Evolutionary conservation across 2,888 invertebrate species (phyloP).

Genomic region (Rotaria magnacalcarata): DNA sequence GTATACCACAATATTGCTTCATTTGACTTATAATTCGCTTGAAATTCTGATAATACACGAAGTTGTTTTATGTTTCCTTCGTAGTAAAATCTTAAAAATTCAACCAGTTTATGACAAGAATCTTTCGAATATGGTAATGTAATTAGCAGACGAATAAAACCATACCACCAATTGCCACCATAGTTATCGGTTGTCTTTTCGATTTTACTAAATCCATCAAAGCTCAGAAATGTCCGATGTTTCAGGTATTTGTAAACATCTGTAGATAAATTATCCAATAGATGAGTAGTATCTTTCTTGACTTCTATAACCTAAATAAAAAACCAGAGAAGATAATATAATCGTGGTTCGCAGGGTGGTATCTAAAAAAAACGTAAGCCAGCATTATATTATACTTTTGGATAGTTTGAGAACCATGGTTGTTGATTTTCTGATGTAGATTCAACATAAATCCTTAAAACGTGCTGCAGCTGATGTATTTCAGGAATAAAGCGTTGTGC

Average conservation of each 20-base stretch:
- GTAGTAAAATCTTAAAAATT: neutral
- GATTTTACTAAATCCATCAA: neutral
- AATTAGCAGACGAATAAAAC: neutral
- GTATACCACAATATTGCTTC: neutral
- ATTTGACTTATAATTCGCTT: neutral
- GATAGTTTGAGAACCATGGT: neutral
- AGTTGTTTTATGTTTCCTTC: neutral
- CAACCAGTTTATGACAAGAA: neutral
- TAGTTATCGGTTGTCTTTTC: neutral
- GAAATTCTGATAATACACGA: neutral
- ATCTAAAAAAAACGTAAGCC: neutral
- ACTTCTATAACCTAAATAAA: neutral
- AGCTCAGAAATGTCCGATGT: neutral
- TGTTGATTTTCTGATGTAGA: neutral
- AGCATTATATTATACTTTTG: neutral
- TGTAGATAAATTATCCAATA: neutral
- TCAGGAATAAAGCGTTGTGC: neutral
- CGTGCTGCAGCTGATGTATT: neutral
- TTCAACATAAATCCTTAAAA: neutral
- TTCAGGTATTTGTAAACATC: neutral
- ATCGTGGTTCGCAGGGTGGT: neutral
- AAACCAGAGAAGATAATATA: neutral
- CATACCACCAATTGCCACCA: neutral
- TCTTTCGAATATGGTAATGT: neutral
- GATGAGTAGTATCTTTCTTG: neutral